These are phyloP conservation scores for Nasonia oneida DNA, from an alignment of 2,888 invertebrate species.

Conservation along the genomic window DNA sequence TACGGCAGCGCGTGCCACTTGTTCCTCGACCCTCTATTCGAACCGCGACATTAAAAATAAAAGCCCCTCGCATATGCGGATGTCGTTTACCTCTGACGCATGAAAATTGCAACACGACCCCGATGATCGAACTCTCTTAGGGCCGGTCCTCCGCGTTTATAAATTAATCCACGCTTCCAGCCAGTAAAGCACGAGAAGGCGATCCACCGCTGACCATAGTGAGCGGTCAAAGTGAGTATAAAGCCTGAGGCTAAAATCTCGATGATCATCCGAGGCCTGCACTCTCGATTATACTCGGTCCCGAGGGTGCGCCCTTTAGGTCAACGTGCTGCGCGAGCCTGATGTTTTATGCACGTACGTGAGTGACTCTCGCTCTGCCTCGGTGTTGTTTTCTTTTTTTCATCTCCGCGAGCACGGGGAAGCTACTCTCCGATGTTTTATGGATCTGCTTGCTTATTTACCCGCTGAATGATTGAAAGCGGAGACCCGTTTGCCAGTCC, in stretches of 20 bases:
- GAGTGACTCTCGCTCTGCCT: not conserved
- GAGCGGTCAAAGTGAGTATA: not conserved
- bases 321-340: not conserved
- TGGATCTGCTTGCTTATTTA: not conserved
- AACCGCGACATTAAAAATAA: too few relatives aligned
- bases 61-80: too few relatives aligned
- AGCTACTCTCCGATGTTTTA: not conserved
- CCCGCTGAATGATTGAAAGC: not conserved
- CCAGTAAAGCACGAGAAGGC: conserved; percentile 7
- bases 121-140: not conserved
- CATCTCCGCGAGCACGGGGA: not conserved
- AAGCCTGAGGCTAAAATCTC: not conserved
- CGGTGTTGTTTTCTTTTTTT: not conserved
- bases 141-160: not conserved
- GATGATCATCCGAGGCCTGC: not conserved
- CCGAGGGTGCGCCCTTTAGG: conserved; percentile 4
- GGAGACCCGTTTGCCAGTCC: not conserved
- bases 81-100: not conserved
- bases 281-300: not conserved
- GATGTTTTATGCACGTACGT: conserved; percentile 13
- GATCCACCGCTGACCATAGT: not conserved
- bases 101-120: not conserved
- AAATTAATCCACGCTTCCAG: not conserved
- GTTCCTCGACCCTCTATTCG: too few relatives aligned
- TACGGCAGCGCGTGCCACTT: too few relatives aligned